Percentiles rank a stretch among this genome's conserved stretches.
Evolutionary conservation across 1,140 invertebrate species (phyloP).

Genomic region (Radopholus similis): DNA sequence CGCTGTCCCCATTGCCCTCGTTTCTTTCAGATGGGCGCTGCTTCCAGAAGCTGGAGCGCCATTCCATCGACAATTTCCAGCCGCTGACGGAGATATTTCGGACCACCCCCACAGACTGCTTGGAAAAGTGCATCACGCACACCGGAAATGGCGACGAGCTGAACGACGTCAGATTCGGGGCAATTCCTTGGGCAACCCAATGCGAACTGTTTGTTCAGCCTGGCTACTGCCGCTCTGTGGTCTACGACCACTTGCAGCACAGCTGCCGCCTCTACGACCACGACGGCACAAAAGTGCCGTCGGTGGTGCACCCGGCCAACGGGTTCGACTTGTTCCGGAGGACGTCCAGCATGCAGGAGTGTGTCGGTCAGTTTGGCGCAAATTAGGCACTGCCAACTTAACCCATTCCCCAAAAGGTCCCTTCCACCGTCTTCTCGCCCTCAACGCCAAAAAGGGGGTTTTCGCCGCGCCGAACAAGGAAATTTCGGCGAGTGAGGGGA

Average conservation of each 20-base stretch:
- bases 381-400: not conserved
- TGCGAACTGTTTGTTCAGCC: not conserved
- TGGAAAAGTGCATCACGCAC: conserved; percentile 23
- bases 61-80: conserved; percentile 35
- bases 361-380: conserved; percentile 10
- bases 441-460: conserved; percentile 13
- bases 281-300: conserved; percentile 27
- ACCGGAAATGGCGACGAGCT: conserved; percentile 15
- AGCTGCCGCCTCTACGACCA: conserved; percentile 38
- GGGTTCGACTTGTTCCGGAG: conserved; percentile 16
- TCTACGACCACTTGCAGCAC: conserved; percentile 34
- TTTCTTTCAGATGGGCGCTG: conserved; percentile 28
- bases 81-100: conserved; percentile 31
- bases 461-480: conserved; percentile 3
- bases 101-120: conserved; percentile 20
- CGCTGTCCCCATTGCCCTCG: no score
- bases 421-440: conserved; percentile 2
- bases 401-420: conserved; percentile 6
- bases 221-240: conserved; percentile 17
- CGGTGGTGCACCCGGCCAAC: conserved; percentile 21
- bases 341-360: conserved; percentile 20
- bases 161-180: not conserved
- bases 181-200: not conserved
- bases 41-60: conserved; percentile 30
- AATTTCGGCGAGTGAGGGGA: not conserved